A percentile compares a stretch with the other conserved stretches of the same genome.
These are phyloP conservation scores for Scaptomyza polygonia DNA, from an alignment of 2,888 invertebrate genomes.

Conservation along the genomic window DNA sequence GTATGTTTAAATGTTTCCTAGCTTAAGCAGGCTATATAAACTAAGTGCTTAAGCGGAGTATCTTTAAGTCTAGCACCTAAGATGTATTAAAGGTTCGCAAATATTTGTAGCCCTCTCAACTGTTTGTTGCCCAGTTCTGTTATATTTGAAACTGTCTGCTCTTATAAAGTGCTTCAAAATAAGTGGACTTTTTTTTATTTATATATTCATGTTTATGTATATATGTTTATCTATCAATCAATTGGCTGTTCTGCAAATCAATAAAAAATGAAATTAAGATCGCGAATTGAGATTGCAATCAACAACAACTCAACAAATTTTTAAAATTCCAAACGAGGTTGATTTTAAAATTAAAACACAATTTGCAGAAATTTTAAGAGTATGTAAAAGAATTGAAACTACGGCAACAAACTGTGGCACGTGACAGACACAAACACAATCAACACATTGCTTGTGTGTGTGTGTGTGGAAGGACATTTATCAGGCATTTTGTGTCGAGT, in stretches of 20 bases:
- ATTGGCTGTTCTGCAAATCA: constrained; percentile 2
- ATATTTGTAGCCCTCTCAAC: constrained; percentile 7
- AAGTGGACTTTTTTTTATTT: constrained; percentile 28
- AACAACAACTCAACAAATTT: neutral
- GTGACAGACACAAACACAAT: constrained; percentile 30
- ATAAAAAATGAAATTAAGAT: neutral
- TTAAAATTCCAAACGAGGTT: constrained; percentile 1
- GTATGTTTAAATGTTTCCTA: no score
- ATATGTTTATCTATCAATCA: constrained; percentile 24
- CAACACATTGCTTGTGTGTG: neutral
- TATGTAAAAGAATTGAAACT: constrained; percentile 18
- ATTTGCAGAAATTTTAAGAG: constrained; percentile 15
- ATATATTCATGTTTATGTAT: constrained; percentile 9
- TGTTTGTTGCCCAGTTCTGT: constrained; percentile 11
- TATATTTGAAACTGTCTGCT: constrained; percentile 20
- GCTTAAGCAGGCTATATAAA: no score
- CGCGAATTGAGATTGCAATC: neutral
- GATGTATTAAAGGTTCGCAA: neutral
- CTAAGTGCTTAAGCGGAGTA: neutral
- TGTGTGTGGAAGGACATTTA: constrained; percentile 26
- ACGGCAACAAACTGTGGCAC: constrained; percentile 25
- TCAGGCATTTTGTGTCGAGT: constrained; percentile 34
- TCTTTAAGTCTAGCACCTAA: neutral
- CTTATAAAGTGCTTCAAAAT: constrained; percentile 18
- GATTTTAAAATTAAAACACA: neutral